Conservation (phyloP, 2,113 vertebrate species). For the Onychostoma macrolepis region DNA sequence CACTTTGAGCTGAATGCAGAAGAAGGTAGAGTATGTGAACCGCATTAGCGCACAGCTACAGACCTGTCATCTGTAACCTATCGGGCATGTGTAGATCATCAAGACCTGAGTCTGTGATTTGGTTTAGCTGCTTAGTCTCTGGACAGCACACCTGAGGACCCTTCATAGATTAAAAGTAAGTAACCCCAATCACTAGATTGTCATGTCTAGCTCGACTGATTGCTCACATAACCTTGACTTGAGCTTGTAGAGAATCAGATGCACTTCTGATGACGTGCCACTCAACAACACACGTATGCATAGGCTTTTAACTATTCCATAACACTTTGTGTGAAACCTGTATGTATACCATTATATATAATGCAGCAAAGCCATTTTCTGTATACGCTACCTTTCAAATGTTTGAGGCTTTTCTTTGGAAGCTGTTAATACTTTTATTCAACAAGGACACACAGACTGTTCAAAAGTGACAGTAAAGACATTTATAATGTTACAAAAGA, state of each 20-base stretch:
- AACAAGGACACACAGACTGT: neutral
- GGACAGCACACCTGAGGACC: constrained; percentile 36
- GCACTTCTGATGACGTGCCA: neutral
- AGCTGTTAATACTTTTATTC: neutral
- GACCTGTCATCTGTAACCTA: constrained; percentile 12
- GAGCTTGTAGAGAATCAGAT: neutral
- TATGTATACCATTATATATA: neutral
- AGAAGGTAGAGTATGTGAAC: constrained; percentile 62
- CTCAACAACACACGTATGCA: neutral
- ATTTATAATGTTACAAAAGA: neutral
- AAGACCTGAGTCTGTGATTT: constrained; percentile 5
- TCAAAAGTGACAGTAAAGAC: neutral
- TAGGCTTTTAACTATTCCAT: neutral
- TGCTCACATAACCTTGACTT: constrained; percentile 20
- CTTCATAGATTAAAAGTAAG: constrained; percentile 60
- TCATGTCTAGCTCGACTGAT: constrained; percentile 9
- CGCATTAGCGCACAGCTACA: constrained; percentile 37
- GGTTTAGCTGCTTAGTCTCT: constrained; percentile 21
- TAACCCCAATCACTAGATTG: constrained; percentile 40
- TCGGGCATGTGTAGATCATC: constrained; percentile 17
- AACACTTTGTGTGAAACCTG: neutral
- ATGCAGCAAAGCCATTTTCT: neutral
- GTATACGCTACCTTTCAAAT: neutral
- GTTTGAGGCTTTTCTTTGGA: neutral
- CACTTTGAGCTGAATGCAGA: constrained; percentile 55